These are phyloP conservation scores for Stichodactyla mertensii DNA, from an alignment of 64 coral and sea anemone species.

Conservation along the genomic window DNA sequence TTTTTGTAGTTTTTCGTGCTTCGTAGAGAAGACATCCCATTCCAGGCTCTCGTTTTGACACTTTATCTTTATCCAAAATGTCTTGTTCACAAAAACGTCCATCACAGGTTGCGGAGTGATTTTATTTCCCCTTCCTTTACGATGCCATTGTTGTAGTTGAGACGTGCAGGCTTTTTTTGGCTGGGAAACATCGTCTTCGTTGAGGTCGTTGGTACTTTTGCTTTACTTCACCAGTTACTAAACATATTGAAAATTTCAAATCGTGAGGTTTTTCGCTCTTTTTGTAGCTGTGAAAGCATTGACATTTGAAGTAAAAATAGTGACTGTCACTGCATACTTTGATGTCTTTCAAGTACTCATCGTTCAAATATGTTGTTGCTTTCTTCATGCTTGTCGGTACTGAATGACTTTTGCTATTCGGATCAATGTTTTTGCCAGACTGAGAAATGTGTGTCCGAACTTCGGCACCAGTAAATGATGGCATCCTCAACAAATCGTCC, in stretches of 20 bases:
- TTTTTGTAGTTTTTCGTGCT: too few relatives aligned
- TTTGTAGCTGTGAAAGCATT: conserved; percentile 51
- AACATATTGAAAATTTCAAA: conserved; percentile 36
- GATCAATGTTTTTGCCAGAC: conserved; percentile 13
- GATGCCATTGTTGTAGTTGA: too few relatives aligned
- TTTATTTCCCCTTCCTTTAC: too few relatives aligned
- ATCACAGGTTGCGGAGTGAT: too few relatives aligned
- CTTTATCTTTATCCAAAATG: too few relatives aligned
- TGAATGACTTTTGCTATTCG: conserved; percentile 9
- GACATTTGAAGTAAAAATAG: conserved; percentile 47
- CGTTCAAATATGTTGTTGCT: conserved; percentile 54
- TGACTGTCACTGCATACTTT: conserved; percentile 30
- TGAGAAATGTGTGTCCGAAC: conserved; percentile 10
- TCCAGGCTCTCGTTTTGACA: too few relatives aligned
- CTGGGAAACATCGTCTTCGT: too few relatives aligned
- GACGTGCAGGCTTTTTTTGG: too few relatives aligned
- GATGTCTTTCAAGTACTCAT: conserved; percentile 56
- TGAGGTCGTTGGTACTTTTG: too few relatives aligned
- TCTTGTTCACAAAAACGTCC: too few relatives aligned
- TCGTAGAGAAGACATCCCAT: too few relatives aligned
- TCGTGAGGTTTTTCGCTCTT: conserved; percentile 43
- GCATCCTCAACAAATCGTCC: conserved; percentile 2
- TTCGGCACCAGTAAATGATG: conserved; percentile 31
- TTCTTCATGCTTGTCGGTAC: conserved; percentile 51
- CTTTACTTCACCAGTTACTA: conserved; percentile 42